These are phyloP conservation scores for Styela clava DNA, from an alignment of 23 tunicate species.

Conservation along the genomic window DNA sequence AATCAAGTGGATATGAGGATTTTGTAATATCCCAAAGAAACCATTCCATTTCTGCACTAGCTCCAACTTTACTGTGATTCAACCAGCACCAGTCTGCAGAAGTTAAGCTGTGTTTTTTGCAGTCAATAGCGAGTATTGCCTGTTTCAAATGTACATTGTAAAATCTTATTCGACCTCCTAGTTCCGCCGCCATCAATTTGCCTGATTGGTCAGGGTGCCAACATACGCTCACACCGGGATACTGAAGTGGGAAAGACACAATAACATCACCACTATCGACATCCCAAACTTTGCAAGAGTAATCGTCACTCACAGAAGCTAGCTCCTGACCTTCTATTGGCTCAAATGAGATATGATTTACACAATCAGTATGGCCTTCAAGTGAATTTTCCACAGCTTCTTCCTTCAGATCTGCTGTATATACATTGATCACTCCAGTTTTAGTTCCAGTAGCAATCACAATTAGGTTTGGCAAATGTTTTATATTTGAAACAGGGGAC, in stretches of 20 bases:
- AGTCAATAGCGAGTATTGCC: slow-evolving; percentile 41
- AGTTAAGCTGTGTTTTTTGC: slow-evolving; percentile 39
- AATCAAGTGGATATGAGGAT: slow-evolving; percentile 52
- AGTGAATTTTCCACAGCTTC: slow-evolving; percentile 44
- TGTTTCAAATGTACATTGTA: slow-evolving; percentile 33
- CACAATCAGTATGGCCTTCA: slow-evolving; percentile 46
- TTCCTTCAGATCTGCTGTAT: slow-evolving; percentile 59
- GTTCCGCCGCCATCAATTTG: slow-evolving; percentile 64
- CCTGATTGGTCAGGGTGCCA: slow-evolving; percentile 63
- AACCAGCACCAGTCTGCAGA: slow-evolving; percentile 74
- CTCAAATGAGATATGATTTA: slow-evolving; percentile 58
- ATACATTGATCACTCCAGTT: slow-evolving; percentile 28
- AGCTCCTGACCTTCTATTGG: slow-evolving; percentile 44
- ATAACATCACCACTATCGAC: slow-evolving; percentile 40
- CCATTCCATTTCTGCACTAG: slow-evolving; percentile 70
- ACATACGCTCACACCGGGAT: slow-evolving; percentile 57
- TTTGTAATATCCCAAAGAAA: slow-evolving; percentile 59
- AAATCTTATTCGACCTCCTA: slow-evolving; percentile 57
- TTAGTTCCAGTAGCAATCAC: slow-evolving; percentile 51
- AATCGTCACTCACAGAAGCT: slow-evolving; percentile 70
- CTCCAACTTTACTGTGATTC: slow-evolving; percentile 67
- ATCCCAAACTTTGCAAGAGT: slow-evolving; percentile 64
- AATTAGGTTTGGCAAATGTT: slow-evolving; percentile 57
- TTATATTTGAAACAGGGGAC: slow-evolving; percentile 58
- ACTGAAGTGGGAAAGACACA: slow-evolving; percentile 17